These are phyloP conservation scores for Neoaliturus tenellus DNA, from an alignment of 2,888 invertebrate genomes.

Conservation along the genomic window DNA sequence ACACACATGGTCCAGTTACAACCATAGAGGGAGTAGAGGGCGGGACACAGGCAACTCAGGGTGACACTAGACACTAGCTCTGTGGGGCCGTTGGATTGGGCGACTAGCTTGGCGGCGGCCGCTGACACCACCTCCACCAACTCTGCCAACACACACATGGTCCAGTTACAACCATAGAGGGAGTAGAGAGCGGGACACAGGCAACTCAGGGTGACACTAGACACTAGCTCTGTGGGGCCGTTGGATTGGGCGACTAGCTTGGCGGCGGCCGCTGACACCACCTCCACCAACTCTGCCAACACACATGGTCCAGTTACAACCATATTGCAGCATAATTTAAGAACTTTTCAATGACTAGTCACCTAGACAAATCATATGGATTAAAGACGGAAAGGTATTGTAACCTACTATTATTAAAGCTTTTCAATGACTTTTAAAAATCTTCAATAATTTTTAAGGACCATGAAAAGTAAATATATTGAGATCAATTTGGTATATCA, in stretches of 20 bases:
- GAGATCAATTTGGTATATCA: no score
- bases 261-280: slow-evolving; percentile 85
- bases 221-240: slow-evolving; percentile 73
- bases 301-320: no score
- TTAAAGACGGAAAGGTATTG: no score
- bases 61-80: slow-evolving; percentile 73
- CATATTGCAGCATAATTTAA: no score
- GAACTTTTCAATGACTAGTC: no score
- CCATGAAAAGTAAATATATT: no score
- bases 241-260: slow-evolving; percentile 84
- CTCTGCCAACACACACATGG: slow-evolving; percentile 73
- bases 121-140: slow-evolving; percentile 84
- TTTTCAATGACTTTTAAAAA: no score
- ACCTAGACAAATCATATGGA: no score
- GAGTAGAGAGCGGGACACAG: slow-evolving; percentile 91
- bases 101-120: slow-evolving; percentile 84
- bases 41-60: slow-evolving; percentile 86
- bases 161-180: no score
- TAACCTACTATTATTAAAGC: no score
- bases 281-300: slow-evolving; percentile 79
- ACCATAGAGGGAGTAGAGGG: slow-evolving; percentile 88
- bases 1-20: no score
- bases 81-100: slow-evolving; percentile 81
- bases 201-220: slow-evolving; percentile 78
- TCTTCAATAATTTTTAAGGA: no score